These are phyloP conservation scores for Hoplostethus atlanticus DNA, from an alignment of 2,797 vertebrate species.

Conservation along the genomic window DNA sequence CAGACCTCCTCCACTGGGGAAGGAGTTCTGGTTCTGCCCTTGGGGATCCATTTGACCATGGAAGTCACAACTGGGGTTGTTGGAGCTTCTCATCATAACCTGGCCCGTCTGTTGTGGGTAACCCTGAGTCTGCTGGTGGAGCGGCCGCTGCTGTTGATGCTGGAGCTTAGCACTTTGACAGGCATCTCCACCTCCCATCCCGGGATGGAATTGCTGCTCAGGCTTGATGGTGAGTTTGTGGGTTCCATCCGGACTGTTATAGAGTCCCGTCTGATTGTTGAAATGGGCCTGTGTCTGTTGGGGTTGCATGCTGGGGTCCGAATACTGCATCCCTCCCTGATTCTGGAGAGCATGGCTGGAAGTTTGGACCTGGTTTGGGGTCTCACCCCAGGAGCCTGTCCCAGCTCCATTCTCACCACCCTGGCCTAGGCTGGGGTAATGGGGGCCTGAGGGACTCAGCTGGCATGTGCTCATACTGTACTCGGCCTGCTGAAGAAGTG, in stretches of 20 bases:
- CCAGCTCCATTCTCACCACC: conserved; percentile 46
- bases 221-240: conserved; percentile 92
- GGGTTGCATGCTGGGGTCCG: conserved; percentile 74
- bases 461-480: conserved; percentile 90
- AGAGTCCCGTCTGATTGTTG: conserved; percentile 82
- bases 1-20: conserved; percentile 77
- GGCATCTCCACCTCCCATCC: conserved; percentile 81
- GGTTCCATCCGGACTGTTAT: conserved; percentile 79
- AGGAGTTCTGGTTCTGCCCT: conserved; percentile 74
- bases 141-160: conserved; percentile 71
- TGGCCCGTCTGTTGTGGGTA: conserved; percentile 70
- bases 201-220: conserved; percentile 89
- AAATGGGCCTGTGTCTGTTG: conserved; percentile 75
- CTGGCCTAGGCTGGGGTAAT: conserved; percentile 78
- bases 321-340: conserved; percentile 75
- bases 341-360: conserved; percentile 69
- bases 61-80: conserved; percentile 83
- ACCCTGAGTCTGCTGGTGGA: conserved; percentile 75
- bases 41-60: conserved; percentile 66
- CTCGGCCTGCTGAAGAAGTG: conserved; percentile 86
- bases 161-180: conserved; percentile 88
- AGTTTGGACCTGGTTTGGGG: conserved; percentile 74
- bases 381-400: conserved; percentile 82
- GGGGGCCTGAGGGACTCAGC: conserved; percentile 84
- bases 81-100: conserved; percentile 73